These are phyloP conservation scores for Oryzias curvinotus DNA, from an alignment of 2,113 vertebrate species.

Conservation along the genomic window DNA sequence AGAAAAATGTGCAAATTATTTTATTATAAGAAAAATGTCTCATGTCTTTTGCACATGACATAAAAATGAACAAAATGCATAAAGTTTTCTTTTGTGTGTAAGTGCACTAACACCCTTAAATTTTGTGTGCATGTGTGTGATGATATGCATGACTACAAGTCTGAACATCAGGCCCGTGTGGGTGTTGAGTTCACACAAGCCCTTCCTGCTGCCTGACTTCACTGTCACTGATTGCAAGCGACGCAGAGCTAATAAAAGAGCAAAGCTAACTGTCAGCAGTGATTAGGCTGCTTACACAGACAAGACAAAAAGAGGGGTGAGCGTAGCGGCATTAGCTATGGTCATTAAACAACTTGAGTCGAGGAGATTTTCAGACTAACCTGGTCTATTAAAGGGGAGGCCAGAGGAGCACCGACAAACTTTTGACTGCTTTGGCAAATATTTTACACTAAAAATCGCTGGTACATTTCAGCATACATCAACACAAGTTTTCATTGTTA, in stretches of 20 bases:
- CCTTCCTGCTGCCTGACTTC: constrained; percentile 91
- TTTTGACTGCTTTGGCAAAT: constrained; percentile 2
- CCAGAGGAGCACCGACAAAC: background rate
- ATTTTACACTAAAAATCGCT: constrained; percentile 9
- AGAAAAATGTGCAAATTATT: no score
- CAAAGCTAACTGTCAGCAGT: constrained; percentile 92
- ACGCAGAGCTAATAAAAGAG: constrained; percentile 92
- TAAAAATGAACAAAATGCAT: background rate
- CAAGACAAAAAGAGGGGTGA: constrained; percentile 88
- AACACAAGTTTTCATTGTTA: no score
- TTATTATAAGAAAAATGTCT: no score
- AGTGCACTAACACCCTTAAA: constrained; percentile 9
- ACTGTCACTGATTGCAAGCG: constrained; percentile 89
- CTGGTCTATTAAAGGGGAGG: constrained; percentile 57
- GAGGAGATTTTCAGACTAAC: constrained; percentile 78
- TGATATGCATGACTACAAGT: constrained; percentile 20
- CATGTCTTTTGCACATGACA: background rate
- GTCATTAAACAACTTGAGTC: constrained; percentile 87
- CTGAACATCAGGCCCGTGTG: constrained; percentile 49
- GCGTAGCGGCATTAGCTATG: constrained; percentile 84
- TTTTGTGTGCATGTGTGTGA: constrained; percentile 1
- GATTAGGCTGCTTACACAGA: constrained; percentile 86
- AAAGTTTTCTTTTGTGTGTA: constrained; percentile 25
- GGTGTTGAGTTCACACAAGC: constrained; percentile 80
- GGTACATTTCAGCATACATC: background rate